Percentiles rank a stretch among this genome's conserved stretches.
Evolutionary conservation across 2,888 invertebrate genomes (phyloP).

Genomic region (Synergus laeviventris): DNA sequence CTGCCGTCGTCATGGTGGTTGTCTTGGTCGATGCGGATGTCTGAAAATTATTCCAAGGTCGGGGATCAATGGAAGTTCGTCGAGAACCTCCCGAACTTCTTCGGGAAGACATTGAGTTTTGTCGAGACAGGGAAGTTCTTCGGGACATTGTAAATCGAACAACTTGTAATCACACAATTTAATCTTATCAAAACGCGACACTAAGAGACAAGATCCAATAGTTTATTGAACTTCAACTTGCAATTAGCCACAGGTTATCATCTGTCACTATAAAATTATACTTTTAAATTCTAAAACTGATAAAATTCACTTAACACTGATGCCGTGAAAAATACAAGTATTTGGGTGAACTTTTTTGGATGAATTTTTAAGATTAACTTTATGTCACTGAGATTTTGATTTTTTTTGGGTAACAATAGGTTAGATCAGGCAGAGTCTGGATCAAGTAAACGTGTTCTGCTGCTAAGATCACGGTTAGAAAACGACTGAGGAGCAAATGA

Average conservation of each 20-base stretch:
- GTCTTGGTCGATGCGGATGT: constrained; percentile 93
- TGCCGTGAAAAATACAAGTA: neutral
- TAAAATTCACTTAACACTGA: neutral
- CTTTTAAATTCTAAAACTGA: neutral
- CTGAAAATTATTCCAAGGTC: constrained; percentile 78
- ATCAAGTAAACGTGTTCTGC: constrained; percentile 1
- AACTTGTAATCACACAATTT: neutral
- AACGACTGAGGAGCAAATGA: constrained; percentile 56
- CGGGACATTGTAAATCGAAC: constrained; percentile 27
- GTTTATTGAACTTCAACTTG: neutral
- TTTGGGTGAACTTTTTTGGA: neutral
- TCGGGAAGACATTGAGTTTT: constrained; percentile 24
- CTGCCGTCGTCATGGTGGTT: constrained; percentile 93
- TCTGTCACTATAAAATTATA: neutral
- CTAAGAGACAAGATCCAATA: neutral
- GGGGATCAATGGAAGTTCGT: constrained; percentile 25
- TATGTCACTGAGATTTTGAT: constrained; percentile 2
- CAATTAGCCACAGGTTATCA: neutral
- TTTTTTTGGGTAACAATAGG: neutral
- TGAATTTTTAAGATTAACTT: neutral
- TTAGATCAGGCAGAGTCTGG: too few relatives aligned
- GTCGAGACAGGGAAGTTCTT: constrained; percentile 34
- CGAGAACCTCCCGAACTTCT: constrained; percentile 20
- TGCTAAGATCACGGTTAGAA: constrained; percentile 23
- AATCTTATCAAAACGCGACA: neutral